These are phyloP conservation scores for Chrysocyon brachyurus DNA, from an alignment of 2,797 vertebrate genomes.

Conservation along the genomic window DNA sequence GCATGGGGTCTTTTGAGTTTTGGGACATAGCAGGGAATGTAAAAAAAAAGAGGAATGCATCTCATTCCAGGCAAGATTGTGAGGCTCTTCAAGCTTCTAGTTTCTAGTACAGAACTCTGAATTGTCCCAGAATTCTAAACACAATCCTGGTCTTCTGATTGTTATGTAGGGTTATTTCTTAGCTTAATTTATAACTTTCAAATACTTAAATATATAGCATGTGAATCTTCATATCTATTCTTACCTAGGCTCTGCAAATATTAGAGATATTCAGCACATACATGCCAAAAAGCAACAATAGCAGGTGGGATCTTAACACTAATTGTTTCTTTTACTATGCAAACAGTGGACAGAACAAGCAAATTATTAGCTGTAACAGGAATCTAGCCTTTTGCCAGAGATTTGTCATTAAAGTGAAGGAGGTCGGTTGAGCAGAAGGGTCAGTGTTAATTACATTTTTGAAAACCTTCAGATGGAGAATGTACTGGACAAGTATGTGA, in stretches of 20 bases:
- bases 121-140: not conserved
- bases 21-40: not conserved
- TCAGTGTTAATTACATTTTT: not conserved
- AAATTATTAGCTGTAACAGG: not conserved
- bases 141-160: not conserved
- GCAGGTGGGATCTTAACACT: not conserved
- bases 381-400: not conserved
- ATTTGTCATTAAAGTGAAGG: not conserved
- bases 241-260: not conserved
- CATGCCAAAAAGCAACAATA: not conserved
- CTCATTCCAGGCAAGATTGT: not conserved
- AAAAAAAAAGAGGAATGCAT: not conserved
- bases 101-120: not conserved
- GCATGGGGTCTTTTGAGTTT: not conserved
- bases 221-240: not conserved
- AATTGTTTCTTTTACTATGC: not conserved
- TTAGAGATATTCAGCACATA: not conserved
- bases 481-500: not conserved
- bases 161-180: not conserved
- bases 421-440: not conserved
- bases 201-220: not conserved
- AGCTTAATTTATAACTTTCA: not conserved
- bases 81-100: not conserved
- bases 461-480: not conserved
- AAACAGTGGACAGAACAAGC: not conserved